phyloP scores from a whole-genome alignment of 1,140 invertebrate genomes.

The Penaeus vannamei region DNA sequence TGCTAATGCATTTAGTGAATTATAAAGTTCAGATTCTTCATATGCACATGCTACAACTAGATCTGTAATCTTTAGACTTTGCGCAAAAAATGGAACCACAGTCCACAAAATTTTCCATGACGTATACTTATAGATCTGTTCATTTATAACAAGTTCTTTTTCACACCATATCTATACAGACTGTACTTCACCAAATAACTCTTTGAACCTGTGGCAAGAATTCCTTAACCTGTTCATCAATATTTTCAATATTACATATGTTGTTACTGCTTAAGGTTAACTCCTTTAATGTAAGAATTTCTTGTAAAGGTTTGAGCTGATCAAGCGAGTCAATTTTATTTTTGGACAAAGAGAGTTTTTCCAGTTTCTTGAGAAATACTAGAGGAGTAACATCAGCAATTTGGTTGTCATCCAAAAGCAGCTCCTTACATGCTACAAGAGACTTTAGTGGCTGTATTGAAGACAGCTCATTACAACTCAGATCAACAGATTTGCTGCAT shows the following conservation, averaged over 20 bases:
- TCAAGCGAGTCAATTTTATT: slow-evolving; percentile 42
- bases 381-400: slow-evolving; percentile 42
- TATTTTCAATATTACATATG: slow-evolving; percentile 32
- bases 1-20: too few species aligned
- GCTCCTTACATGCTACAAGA: slow-evolving; percentile 38
- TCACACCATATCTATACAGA: too few species aligned
- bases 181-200: slow-evolving; percentile 25
- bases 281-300: slow-evolving; percentile 3
- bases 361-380: background rate
- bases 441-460: slow-evolving; percentile 39
- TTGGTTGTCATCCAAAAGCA: slow-evolving; percentile 46
- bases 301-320: slow-evolving; percentile 4
- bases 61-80: too few species aligned
- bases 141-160: too few species aligned
- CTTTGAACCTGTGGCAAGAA: slow-evolving; percentile 2
- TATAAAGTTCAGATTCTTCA: too few species aligned
- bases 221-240: slow-evolving; percentile 27
- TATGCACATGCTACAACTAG: too few species aligned
- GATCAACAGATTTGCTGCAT: background rate
- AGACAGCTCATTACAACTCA: slow-evolving; percentile 34
- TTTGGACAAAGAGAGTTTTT: slow-evolving; percentile 29
- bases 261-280: slow-evolving; percentile 35
- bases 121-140: too few species aligned
- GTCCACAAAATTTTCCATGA: too few species aligned
- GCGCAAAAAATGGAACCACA: too few species aligned